These are phyloP conservation scores for Clarias batrachus DNA, from an alignment of 2,113 vertebrate species.

Conservation along the genomic window DNA sequence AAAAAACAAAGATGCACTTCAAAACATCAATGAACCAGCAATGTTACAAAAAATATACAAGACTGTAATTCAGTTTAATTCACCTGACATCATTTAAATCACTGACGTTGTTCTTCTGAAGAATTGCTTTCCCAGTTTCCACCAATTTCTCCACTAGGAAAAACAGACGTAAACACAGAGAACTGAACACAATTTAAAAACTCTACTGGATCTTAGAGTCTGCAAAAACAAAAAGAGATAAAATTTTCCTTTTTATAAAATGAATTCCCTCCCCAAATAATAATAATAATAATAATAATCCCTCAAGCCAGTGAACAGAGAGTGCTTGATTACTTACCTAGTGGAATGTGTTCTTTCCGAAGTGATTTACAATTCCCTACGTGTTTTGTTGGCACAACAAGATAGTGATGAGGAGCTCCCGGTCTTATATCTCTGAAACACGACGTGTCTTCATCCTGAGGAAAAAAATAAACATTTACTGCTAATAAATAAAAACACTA, in stretches of 20 bases:
- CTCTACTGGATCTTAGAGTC: neutral
- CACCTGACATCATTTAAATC: constrained; percentile 88
- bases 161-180: constrained; percentile 28
- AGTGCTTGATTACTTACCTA: constrained; percentile 73
- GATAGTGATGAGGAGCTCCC: constrained; percentile 88
- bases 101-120: constrained; percentile 81
- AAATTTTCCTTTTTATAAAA: neutral
- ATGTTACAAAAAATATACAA: neutral
- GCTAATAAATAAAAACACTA: neutral
- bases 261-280: neutral
- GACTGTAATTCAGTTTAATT: neutral
- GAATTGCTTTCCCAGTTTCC: constrained; percentile 81
- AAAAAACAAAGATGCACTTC: neutral
- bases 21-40: neutral
- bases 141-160: constrained; percentile 85
- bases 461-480: neutral
- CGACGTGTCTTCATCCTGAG: constrained; percentile 83
- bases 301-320: neutral
- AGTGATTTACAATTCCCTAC: constrained; percentile 89
- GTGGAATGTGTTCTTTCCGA: constrained; percentile 74
- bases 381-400: constrained; percentile 89
- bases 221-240: neutral
- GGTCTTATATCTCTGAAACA: constrained; percentile 93
- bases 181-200: neutral
- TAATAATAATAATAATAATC: neutral